Evolutionary conservation across 2,797 vertebrate species (phyloP).

Genomic region (Sebastiscus tertius): DNA sequence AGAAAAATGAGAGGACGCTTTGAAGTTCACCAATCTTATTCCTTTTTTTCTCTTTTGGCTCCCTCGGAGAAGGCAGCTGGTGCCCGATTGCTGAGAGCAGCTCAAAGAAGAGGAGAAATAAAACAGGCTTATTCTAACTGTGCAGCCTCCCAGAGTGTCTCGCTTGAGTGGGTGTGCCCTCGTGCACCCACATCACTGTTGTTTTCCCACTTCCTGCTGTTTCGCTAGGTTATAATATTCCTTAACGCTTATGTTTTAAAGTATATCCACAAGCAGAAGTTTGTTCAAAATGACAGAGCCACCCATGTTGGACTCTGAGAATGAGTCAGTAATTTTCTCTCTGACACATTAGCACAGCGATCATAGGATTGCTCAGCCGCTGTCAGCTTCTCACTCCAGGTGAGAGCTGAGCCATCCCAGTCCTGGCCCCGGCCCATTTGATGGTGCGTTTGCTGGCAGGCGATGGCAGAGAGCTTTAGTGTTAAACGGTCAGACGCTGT

Average conservation of each 20-base stretch:
- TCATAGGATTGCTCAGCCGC: conserved; percentile 46
- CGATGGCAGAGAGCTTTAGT: conserved; percentile 33
- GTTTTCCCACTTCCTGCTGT: conserved; percentile 8
- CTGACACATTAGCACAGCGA: conserved; percentile 34
- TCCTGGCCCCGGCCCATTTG: conserved; percentile 45
- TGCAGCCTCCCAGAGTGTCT: conserved; percentile 19
- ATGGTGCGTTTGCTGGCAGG: conserved; percentile 55
- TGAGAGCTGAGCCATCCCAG: conserved; percentile 45
- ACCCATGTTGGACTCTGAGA: not conserved
- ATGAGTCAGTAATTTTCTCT: conserved; percentile 42
- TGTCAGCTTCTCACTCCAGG: conserved; percentile 60
- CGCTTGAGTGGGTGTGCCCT: conserved; percentile 40
- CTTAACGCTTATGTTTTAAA: not conserved
- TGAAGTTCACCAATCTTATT: conserved; percentile 73
- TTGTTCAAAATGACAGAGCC: not conserved
- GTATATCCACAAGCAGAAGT: not conserved
- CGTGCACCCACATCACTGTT: conserved; percentile 6
- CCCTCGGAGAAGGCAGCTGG: conserved; percentile 60
- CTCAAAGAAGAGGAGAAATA: conserved; percentile 42
- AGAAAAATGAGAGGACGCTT: conserved; percentile 74
- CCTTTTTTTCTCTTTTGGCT: conserved; percentile 37
- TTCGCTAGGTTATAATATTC: not conserved
- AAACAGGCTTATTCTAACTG: conserved; percentile 47
- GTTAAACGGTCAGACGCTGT: conserved; percentile 57
- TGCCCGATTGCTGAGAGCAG: conserved; percentile 42